Percentiles rank a stretch among this genome's conserved stretches.
Conservation (phyloP, 1,140 invertebrate species). For the Ruditapes philippinarum region DNA sequence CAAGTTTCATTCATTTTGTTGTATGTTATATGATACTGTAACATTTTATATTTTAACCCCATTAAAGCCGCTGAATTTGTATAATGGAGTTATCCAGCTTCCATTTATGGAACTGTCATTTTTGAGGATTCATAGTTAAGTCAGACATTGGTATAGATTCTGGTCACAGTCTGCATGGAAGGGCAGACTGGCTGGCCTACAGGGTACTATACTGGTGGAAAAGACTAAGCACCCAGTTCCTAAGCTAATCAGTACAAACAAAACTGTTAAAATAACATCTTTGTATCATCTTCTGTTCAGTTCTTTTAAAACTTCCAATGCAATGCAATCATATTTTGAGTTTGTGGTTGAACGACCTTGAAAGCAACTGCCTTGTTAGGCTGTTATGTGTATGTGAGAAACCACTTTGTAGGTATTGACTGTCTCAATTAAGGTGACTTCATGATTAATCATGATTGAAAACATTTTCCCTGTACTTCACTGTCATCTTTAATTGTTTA, state of each 20-base stretch:
- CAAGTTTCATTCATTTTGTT: constrained; percentile 51
- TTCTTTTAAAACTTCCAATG: not conserved
- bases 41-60: not conserved
- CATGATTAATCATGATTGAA: constrained; percentile 21
- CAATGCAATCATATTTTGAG: not conserved
- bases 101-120: no score
- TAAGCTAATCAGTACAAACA: not conserved
- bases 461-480: not conserved
- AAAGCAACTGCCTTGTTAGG: no score
- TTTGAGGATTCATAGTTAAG: not conserved
- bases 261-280: not conserved
- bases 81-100: no score
- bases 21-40: constrained; percentile 34
- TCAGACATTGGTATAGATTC: not conserved
- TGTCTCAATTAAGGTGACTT: not conserved
- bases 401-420: not conserved
- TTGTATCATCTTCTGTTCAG: not conserved
- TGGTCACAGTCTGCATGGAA: not conserved
- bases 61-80: not conserved
- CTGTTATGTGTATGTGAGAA: no score
- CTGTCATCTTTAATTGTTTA: not conserved
- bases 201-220: no score
- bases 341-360: no score
- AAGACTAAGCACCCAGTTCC: not conserved
- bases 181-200: no score